Evolutionary conservation across 2,797 vertebrate genomes (phyloP), one percentile per base, ranked within the genome.

Genomic region (Xyrichtys novacula): DNA sequence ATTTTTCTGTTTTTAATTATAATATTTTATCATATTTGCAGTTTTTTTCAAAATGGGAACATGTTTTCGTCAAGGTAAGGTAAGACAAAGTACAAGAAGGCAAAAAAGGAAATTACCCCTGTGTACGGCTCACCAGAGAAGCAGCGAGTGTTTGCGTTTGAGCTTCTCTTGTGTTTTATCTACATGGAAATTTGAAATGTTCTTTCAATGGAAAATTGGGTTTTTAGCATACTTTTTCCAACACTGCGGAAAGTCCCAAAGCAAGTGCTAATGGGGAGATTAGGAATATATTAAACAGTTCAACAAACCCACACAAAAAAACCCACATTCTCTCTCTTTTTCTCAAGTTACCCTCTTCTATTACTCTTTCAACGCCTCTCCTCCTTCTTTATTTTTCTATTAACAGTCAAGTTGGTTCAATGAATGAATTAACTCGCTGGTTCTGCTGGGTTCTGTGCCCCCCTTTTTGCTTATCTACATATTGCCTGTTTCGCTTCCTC

Each of bases 281-380:
- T 72, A 66, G 23, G 52, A 57, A 73, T 77, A 66, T 28, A 67
- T 75, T 47, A 76, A 65, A 64, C 44, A 71, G 25, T 53, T 36
- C 39, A 48, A 55, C 26, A 72, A 64, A 70, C 36, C 22, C 17
- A 66, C 26, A 67, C 6, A 53, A 36, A 46, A 23, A 28, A 34
- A 54, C 20, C 47, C 1, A 10, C 9, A 26, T 26, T 53, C 3
- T 57, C 16, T 38, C 23, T 16, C 17, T 36, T 39, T 54, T 16
- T 34, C 42, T 59, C n/a, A 38, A 42, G 25, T 59, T 58, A 46
- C 25, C 15, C 19, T 1, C n/a, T 31, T 17, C 15, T 61, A 14
- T 0, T 26, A 28, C 25, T 17, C 17, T 38, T 28, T 39, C 22
- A 31, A 20, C 0, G 1, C 12, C 9, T 53, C 10, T 39, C 23